phyloP scores from a whole-genome alignment of 1,140 invertebrate species.

The Drusus annulatus region DNA sequence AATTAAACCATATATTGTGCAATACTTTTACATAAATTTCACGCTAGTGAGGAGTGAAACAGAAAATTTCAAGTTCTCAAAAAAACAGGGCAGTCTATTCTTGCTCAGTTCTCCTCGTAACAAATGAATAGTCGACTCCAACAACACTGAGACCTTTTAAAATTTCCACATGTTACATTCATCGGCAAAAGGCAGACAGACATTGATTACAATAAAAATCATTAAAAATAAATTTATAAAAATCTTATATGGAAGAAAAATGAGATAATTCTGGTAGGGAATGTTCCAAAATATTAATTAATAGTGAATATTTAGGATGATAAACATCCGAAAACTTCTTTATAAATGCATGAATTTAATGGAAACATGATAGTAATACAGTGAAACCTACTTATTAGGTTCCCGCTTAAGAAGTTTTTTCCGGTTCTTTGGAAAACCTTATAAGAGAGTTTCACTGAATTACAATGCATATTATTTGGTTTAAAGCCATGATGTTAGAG shows the following conservation, averaged over 20 bases:
- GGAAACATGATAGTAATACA: neutral
- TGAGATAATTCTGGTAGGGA: neutral
- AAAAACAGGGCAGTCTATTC: constrained; percentile 26
- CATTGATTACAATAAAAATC: neutral
- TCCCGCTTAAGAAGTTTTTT: too few relatives aligned
- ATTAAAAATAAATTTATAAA: neutral
- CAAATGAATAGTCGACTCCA: constrained; percentile 1
- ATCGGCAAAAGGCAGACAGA: neutral
- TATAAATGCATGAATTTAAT: neutral
- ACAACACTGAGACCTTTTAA: neutral
- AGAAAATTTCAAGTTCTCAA: neutral
- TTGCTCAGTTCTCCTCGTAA: constrained; percentile 35
- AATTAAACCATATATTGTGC: too few relatives aligned
- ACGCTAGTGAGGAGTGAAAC: too few relatives aligned
- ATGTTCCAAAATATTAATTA: neutral
- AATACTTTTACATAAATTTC: too few relatives aligned
- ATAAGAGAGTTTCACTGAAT: too few relatives aligned
- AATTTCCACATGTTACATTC: neutral
- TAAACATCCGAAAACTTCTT: neutral
- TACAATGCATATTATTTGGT: neutral
- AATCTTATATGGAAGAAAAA: neutral
- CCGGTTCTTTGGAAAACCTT: too few relatives aligned
- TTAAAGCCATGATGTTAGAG: neutral
- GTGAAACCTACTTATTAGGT: too few relatives aligned
- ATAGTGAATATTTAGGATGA: too few relatives aligned